Conservation (phyloP, 2,888 invertebrate species). For the Thyatira batis region DNA sequence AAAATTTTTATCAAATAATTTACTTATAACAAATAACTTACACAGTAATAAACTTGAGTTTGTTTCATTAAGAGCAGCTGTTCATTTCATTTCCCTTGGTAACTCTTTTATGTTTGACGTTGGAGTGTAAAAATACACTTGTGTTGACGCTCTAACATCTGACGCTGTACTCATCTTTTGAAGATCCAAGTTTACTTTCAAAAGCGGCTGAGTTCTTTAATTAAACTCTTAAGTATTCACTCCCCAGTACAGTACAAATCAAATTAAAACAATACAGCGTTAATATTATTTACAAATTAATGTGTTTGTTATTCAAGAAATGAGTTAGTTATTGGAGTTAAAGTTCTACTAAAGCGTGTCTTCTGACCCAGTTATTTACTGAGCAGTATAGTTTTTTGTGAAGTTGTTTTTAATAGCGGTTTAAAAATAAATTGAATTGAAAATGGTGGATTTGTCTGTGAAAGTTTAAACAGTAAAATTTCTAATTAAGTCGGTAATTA, state of each 20-base stretch:
- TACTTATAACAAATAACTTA: slow-evolving; percentile 17
- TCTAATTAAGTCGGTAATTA: background rate
- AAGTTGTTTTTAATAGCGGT: slow-evolving; percentile 29
- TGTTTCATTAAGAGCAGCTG: slow-evolving; percentile 52
- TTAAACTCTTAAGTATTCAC: background rate
- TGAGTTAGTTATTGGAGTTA: slow-evolving; percentile 3
- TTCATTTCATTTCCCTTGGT: slow-evolving; percentile 44
- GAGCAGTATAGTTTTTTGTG: slow-evolving; percentile 32
- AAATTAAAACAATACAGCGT: background rate
- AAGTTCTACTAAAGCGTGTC: slow-evolving; percentile 43
- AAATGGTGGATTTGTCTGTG: slow-evolving; percentile 1
- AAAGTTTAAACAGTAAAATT: background rate
- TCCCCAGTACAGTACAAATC: background rate
- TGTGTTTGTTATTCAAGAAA: slow-evolving; percentile 1
- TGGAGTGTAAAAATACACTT: slow-evolving; percentile 59
- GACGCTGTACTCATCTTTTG: slow-evolving; percentile 2
- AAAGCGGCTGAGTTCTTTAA: background rate
- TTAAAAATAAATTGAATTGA: slow-evolving; percentile 3
- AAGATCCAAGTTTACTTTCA: slow-evolving; percentile 1
- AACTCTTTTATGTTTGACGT: slow-evolving; percentile 57
- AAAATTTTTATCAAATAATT: background rate
- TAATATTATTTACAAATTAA: background rate
- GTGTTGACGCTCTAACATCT: slow-evolving; percentile 48
- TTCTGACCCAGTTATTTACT: slow-evolving; percentile 44
- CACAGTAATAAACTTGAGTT: slow-evolving; percentile 32